Conservation (phyloP, 2,797 vertebrate genomes). For the Pipistrellus nathusii region DNA sequence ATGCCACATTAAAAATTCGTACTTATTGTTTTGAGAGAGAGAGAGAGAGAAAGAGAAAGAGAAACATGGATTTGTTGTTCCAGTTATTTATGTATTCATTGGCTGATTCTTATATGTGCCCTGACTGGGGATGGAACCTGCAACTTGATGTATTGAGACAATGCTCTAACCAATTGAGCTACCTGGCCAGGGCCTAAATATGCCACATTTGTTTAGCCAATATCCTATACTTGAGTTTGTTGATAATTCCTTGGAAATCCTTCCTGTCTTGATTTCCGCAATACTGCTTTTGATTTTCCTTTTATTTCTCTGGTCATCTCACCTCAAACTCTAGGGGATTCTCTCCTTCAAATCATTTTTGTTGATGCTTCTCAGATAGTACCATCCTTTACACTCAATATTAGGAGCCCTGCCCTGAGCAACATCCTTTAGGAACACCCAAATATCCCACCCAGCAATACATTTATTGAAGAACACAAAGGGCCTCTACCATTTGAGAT, state of each 20-base stretch:
- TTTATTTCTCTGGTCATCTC: neutral
- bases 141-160: neutral
- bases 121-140: neutral
- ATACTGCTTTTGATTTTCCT: neutral
- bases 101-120: neutral
- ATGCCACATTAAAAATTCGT: neutral
- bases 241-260: neutral
- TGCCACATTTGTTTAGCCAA: neutral
- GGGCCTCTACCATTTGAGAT: neutral
- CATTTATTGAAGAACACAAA: neutral
- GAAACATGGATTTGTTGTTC: neutral
- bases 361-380: neutral
- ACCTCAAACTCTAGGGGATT: neutral
- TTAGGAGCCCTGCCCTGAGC: neutral
- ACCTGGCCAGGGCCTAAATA: neutral
- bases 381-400: neutral
- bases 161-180: neutral
- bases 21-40: neutral
- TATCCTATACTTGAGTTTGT: neutral
- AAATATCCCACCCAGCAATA: neutral
- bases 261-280: slow-evolving; percentile 24
- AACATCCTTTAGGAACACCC: neutral
- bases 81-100: neutral
- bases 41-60: neutral
- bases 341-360: neutral